Base-by-base conservation (phyloP, 2,797 vertebrate genomes). In the Hephaestus fuliginosus region DNA sequence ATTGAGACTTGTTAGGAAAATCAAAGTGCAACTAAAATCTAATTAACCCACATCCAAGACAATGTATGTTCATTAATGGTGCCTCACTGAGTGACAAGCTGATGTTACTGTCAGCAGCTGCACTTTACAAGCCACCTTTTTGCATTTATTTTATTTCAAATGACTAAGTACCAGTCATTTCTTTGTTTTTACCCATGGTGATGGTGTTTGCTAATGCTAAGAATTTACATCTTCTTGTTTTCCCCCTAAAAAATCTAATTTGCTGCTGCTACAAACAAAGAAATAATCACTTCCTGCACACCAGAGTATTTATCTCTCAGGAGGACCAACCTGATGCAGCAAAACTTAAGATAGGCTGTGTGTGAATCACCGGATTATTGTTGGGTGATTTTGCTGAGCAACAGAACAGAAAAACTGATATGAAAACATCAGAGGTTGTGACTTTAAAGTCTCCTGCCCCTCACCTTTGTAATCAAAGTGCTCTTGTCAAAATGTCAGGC, bases 401-500 rank as follows among this genome's bases (percentile, higher is more conserved):
- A 56, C 22, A 57, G 20, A 73, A 67, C 30, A 65, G 62, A 58
- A 48, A 41, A 44, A 7, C 30, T 36, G 25, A 55, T 39, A 48
- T 33, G 53, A 57, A 74, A 70, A 63, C 28, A 20, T 67, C 49
- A 8, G 25, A 46, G 66, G 56, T 53, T 69, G 55, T 58, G 44
- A 60, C 74, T 65, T 43, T 25, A 46, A 74, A 64, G 46, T 25
- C 53, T 56, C 2, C 2, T 12, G 53, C 61, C 70, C 60, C 62
- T 85, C 53, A 74, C 55, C 58, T 71, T 69, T 74, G 71, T 69
- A 74, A 80, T 56, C 46, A 63, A 64, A 72, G 60, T 36, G 66
- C 71, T 81, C 70, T 80, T 33, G 30, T 33, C 25, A 60, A 88
- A 84, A 85, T 80, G 79, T 81, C 86, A 85, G 14, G 33, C 25